Evolutionary conservation across 2,113 vertebrate genomes (phyloP).

Genomic region (Thryonomys swinderianus): DNA sequence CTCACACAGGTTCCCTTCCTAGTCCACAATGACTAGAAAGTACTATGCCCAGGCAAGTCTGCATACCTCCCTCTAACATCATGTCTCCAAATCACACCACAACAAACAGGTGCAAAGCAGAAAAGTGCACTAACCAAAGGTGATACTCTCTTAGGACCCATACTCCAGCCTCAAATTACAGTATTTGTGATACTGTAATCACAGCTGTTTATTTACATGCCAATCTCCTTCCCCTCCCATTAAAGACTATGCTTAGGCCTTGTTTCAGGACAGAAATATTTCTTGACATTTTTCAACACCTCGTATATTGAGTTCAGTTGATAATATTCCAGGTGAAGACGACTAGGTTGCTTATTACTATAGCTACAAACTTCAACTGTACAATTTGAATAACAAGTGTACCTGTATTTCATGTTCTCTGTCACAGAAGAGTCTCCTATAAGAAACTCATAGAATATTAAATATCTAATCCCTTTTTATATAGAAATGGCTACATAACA

Average conservation of each 20-base stretch:
- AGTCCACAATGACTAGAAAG: neutral
- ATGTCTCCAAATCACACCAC: neutral
- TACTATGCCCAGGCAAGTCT: constrained; percentile 26
- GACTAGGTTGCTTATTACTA: neutral
- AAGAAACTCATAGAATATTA: neutral
- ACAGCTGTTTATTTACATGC: constrained; percentile 15
- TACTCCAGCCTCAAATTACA: constrained; percentile 1
- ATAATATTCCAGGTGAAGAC: constrained; percentile 18
- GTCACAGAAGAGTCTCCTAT: neutral
- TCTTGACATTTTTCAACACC: neutral
- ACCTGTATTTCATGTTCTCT: neutral
- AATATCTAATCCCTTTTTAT: neutral
- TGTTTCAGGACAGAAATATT: constrained; percentile 18
- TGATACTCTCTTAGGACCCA: neutral
- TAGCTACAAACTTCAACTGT: constrained; percentile 13
- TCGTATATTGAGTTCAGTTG: neutral
- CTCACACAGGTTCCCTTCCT: neutral
- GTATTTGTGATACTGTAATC: neutral
- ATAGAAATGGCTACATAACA: constrained; percentile 44
- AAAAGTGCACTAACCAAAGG: neutral
- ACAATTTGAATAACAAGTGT: neutral
- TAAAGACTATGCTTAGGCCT: neutral
- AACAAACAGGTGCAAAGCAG: constrained; percentile 4
- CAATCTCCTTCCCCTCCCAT: neutral
- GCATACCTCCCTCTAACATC: neutral